Base-by-base conservation (phyloP, 1,140 invertebrate species). In the Scylla paramamosain region DNA sequence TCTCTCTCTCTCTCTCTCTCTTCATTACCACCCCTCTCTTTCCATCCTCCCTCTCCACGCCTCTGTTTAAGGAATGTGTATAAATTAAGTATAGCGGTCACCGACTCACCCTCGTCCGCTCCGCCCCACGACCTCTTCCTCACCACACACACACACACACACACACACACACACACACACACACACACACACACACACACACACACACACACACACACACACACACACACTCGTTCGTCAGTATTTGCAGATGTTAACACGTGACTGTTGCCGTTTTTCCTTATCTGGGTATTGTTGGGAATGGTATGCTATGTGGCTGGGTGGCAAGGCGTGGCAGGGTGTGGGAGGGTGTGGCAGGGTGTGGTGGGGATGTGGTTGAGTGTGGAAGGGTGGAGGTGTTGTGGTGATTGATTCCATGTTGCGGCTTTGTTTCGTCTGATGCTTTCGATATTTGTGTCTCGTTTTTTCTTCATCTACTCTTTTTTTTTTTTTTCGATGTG, bases 51-150 rank as follows among this genome's bases (percentile, higher is more conserved):
- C 67, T 7, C 67, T 20, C 67, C 0, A 77, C 67, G 12, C 25
- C 6, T 77, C 67, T 77, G 67, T 77, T 77, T 77, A 77, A 77
- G 67, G 67, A 20, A 77, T 77, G 67, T 77, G 67, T 77, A 77
- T 77, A 77, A 77, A 77, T 77, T 77, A n/a, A 77, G 67, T 77
- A 77, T n/a, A 7, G 67, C 67, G 67, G 67, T 77, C 67, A 77
- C 67, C 67, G 25, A 77, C 67, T 77, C n/a, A 20, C 67, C 67
- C 20, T 59, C 67, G 20, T 20, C 20, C 67, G 20, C 10, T 20
- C 52, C 16, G 52, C 52, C 20, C 67, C 67, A 77, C 67, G 3
- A 77, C 20, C 67, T n/a, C 10, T 25, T 4, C 59, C 8, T 0
- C 20, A 12, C 25, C 67, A 77, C 67, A 25, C n/a, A n/a, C 67